Base-by-base conservation (phyloP, 2,113 vertebrate species). In the Platichthys stellatus region DNA sequence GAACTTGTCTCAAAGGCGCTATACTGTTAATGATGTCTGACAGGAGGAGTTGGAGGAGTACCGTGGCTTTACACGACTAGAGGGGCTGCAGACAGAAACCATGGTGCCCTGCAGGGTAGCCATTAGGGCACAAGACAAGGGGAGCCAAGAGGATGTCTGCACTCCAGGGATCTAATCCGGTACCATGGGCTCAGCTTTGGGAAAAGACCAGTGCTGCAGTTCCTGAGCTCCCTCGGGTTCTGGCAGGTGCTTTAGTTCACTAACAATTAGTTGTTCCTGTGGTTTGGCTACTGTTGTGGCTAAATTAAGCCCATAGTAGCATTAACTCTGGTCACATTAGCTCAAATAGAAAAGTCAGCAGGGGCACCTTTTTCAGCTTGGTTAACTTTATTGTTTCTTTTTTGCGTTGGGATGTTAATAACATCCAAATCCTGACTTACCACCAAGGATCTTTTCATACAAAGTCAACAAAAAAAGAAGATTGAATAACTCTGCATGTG, bases 311-410 rank as follows among this genome's bases (percentile, higher is more conserved):
- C 90, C 78, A 81, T 76, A 88, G 88, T 80, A 91, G 89, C 83
- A 90, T 94, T 94, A 93, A 83, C 85, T 91, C 68, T 88, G 89
- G 87, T 90, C 88, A 90, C 92, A 92, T 91, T 86, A 87, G 86
- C 88, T 91, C 72, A 74, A 90, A 94, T 89, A 85, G 88, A 89
- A 91, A 94, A 94, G 84, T 88, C 93, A 94, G 93, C 93, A 94
- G 93, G 94, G 83, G 75, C 72, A 86, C 86, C 74, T 88, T 93
- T 91, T 94, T 93, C 78, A 11, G 92, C 92, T 89, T 90, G 90
- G 88, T 90, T 92, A 90, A 84, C 82, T 91, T 90, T 91, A 93
- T 94, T 94, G 93, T 94, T 92, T 91, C 53, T 86, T 89, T 85
- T 83, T 82, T 92, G 88, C 78, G 85, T 88, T 75, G 28, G 80